Conservation (phyloP, 1,140 invertebrate species). For the Drosophila obscura region DNA sequence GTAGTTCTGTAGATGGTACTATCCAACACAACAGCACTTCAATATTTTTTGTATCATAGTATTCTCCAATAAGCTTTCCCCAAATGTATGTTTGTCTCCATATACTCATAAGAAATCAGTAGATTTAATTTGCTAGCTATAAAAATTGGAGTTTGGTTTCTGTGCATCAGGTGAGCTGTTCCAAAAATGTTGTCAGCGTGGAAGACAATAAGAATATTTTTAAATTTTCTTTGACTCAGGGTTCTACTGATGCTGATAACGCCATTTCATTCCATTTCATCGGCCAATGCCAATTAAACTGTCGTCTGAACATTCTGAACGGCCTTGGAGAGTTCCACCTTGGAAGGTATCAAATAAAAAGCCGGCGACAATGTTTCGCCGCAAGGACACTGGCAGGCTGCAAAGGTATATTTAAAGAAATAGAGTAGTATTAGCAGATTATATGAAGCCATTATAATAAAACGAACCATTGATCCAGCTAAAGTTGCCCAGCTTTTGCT, state of each 20-base stretch:
- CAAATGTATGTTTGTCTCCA: too few relatives aligned
- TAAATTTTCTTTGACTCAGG: slow-evolving; percentile 1
- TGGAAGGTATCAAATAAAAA: slow-evolving; percentile 93
- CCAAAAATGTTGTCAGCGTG: neutral
- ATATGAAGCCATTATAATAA: too few relatives aligned
- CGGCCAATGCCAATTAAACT: slow-evolving; percentile 84
- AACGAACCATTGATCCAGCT: slow-evolving; percentile 91
- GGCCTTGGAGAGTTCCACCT: slow-evolving; percentile 93
- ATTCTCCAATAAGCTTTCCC: neutral
- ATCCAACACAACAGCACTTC: slow-evolving; percentile 62
- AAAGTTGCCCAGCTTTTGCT: slow-evolving; percentile 91
- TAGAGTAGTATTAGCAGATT: neutral
- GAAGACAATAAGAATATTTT: neutral
- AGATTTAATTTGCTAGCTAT: neutral
- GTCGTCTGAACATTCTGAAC: slow-evolving; percentile 94
- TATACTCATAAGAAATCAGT: too few relatives aligned
- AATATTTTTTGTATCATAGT: neutral
- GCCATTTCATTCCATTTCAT: slow-evolving; percentile 22
- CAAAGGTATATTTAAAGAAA: neutral
- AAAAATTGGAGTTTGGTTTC: slow-evolving; percentile 26
- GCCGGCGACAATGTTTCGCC: slow-evolving; percentile 92
- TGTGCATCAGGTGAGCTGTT: neutral
- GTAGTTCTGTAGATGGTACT: slow-evolving; percentile 21
- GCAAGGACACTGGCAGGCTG: slow-evolving; percentile 92
- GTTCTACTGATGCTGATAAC: slow-evolving; percentile 1